Evolutionary conservation across 2,113 vertebrate genomes (phyloP).

Genomic region (Ranitomeya variabilis): DNA sequence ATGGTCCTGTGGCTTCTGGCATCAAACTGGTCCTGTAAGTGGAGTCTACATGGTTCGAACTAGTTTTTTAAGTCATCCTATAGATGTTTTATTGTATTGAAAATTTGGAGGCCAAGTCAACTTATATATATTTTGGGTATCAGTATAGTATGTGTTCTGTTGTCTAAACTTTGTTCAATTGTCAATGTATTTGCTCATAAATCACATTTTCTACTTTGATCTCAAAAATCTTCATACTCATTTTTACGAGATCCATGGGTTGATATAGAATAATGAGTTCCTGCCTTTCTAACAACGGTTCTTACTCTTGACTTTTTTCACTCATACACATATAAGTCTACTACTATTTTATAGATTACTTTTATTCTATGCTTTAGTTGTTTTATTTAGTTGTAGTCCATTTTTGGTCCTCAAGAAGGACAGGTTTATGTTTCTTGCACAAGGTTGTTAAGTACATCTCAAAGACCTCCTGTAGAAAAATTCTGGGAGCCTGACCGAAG

Average conservation of each 20-base stretch:
- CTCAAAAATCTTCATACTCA: not conserved
- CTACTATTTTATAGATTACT: not conserved
- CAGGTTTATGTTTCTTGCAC: slow-evolving; percentile 5
- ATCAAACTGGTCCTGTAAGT: no score
- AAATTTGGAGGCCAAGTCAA: not conserved
- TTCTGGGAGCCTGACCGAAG: slow-evolving; percentile 13
- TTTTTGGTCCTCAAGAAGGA: not conserved
- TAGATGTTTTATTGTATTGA: no score
- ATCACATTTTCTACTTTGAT: not conserved
- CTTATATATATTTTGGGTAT: not conserved
- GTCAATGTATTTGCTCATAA: no score
- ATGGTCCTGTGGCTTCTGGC: no score
- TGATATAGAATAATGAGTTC: not conserved
- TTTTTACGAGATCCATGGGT: not conserved
- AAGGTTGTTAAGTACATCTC: slow-evolving; percentile 34
- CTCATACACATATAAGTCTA: not conserved
- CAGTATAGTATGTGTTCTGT: not conserved
- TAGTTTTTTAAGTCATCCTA: no score
- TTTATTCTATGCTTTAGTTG: not conserved
- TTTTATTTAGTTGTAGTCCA: not conserved
- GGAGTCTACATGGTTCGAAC: no score
- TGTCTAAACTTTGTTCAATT: not conserved
- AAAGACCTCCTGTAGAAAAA: slow-evolving; percentile 40
- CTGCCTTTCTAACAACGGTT: not conserved
- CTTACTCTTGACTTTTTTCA: not conserved